These are phyloP conservation scores for Hyposoter dolosus DNA, from an alignment of 2,888 invertebrate species.

Conservation along the genomic window DNA sequence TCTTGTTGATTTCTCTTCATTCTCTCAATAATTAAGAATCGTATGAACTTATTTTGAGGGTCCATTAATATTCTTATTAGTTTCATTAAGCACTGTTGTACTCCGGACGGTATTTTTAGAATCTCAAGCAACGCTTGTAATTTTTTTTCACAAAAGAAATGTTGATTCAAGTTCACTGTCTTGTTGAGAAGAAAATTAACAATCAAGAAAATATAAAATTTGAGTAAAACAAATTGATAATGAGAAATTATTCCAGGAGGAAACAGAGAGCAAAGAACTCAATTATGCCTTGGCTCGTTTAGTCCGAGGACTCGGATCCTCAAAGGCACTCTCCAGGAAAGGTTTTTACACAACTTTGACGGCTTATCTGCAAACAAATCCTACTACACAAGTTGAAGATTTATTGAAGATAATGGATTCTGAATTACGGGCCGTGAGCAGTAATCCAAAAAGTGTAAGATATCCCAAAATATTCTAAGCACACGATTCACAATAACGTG, in stretches of 20 bases:
- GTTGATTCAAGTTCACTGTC: not conserved
- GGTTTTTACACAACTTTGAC: slow-evolving; percentile 90
- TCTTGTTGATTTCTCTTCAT: too few relatives aligned
- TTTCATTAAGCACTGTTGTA: not conserved
- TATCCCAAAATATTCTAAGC: not conserved
- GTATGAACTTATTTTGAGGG: not conserved
- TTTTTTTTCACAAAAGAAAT: not conserved
- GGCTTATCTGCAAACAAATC: slow-evolving; percentile 86
- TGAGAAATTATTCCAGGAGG: slow-evolving; percentile 85
- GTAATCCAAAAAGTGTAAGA: slow-evolving; percentile 89
- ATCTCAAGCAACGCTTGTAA: not conserved
- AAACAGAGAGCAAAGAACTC: slow-evolving; percentile 86
- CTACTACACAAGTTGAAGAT: slow-evolving; percentile 85
- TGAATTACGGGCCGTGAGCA: slow-evolving; percentile 88
- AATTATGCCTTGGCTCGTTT: slow-evolving; percentile 89
- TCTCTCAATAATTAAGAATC: too few relatives aligned
- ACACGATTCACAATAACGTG: not conserved
- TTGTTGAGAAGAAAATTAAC: not conserved
- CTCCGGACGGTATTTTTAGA: not conserved
- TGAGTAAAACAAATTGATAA: not conserved
- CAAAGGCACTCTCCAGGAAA: slow-evolving; percentile 87
- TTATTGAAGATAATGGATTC: slow-evolving; percentile 88
- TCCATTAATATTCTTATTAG: not conserved
- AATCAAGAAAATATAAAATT: not conserved
- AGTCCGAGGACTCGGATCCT: slow-evolving; percentile 90